phyloP scores from a whole-genome alignment of 1,140 invertebrate genomes.

The Hormaphis cornu region DNA sequence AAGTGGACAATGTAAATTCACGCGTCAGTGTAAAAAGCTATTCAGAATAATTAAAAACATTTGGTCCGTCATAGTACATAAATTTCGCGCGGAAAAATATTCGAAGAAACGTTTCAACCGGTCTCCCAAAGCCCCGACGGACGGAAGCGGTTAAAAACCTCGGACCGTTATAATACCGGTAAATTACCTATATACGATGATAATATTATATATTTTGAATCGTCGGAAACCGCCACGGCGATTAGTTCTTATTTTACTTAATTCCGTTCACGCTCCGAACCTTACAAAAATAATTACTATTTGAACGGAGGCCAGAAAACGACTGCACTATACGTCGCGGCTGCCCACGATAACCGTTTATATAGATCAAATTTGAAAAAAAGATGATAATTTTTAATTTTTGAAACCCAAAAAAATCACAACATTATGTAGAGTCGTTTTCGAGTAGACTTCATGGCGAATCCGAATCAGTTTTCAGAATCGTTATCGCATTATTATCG shows the following conservation, averaged over 20 bases:
- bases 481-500: no score
- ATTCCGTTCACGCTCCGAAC: no score
- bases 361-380: no score
- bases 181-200: not conserved
- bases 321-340: conserved; percentile 1
- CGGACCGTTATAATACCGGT: not conserved
- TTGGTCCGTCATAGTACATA: not conserved
- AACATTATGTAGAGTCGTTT: no score
- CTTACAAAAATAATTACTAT: conserved; percentile 29
- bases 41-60: not conserved
- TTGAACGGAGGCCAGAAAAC: conserved; percentile 1
- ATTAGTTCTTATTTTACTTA: not conserved
- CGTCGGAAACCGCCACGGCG: not conserved
- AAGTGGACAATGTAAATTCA: no score
- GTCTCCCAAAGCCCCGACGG: not conserved
- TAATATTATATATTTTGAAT: conserved; percentile 4
- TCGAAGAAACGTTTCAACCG: not conserved
- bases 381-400: no score
- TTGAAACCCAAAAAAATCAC: no score
- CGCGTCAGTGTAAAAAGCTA: not conserved
- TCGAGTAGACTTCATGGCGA: no score
- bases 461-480: no score
- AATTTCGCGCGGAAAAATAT: not conserved
- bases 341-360: no score
- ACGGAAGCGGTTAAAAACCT: conserved; percentile 24